These are phyloP conservation scores for Cantharis flavilabris DNA, from an alignment of 2,888 invertebrate genomes.

Conservation along the genomic window DNA sequence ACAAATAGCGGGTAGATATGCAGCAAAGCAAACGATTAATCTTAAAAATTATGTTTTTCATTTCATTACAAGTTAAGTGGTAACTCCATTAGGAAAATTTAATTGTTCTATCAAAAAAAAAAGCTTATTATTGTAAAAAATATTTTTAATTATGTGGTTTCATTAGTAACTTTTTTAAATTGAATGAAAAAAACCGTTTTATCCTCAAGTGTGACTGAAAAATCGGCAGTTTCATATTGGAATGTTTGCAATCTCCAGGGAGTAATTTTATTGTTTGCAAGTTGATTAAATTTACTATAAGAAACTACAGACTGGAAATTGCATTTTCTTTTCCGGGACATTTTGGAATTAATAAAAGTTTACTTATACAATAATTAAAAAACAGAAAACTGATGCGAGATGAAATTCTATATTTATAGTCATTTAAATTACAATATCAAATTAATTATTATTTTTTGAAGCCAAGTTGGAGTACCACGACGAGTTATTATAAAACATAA, in stretches of 20 bases:
- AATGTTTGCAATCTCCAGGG: background rate
- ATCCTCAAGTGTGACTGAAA: background rate
- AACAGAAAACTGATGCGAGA: background rate
- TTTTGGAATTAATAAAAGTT: background rate
- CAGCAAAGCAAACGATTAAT: background rate
- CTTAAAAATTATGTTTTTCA: background rate
- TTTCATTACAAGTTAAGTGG: background rate
- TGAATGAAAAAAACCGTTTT: background rate
- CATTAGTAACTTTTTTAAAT: background rate
- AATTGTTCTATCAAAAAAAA: background rate
- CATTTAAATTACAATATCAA: too few relatives aligned
- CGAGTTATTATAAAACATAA: background rate
- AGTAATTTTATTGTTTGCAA: background rate
- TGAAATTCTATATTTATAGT: too few relatives aligned
- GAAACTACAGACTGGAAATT: background rate
- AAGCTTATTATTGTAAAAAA: background rate
- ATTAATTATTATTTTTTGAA: background rate
- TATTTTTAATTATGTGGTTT: background rate
- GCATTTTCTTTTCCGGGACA: background rate
- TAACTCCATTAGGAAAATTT: background rate
- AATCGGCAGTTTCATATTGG: background rate
- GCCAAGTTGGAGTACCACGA: background rate
- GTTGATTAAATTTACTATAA: background rate
- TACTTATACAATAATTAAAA: background rate
- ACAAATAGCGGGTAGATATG: background rate